Percentiles rank a stretch among this genome's conserved stretches.
Evolutionary conservation across 2,888 invertebrate species (phyloP).

Genomic region (Sarcophaga variegata): DNA sequence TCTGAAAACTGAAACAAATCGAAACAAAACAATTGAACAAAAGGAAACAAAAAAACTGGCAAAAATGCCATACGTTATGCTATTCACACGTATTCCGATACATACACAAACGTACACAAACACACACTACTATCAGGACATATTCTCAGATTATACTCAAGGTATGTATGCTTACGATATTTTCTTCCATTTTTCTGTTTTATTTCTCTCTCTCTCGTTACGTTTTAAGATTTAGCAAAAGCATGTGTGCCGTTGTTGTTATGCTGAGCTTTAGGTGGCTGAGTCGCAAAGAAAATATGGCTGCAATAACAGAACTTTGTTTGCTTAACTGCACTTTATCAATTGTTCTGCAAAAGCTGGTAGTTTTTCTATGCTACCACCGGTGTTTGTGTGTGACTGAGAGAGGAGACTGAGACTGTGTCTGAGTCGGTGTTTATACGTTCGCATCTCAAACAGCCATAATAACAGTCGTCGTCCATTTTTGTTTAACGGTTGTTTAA

Average conservation of each 20-base stretch:
- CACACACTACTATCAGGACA: neutral
- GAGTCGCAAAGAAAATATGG: conserved; percentile 67
- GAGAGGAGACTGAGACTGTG: neutral
- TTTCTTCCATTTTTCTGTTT: neutral
- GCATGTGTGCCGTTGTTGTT: conserved; percentile 20
- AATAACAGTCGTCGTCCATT: conserved; percentile 35
- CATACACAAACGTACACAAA: neutral
- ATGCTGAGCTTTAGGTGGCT: conserved; percentile 28
- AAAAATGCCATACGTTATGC: conserved; percentile 3
- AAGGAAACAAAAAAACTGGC: conserved; percentile 19
- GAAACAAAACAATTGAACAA: conserved; percentile 60
- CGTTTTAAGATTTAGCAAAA: neutral
- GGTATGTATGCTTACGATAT: neutral
- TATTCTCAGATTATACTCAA: neutral
- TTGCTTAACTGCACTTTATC: conserved; percentile 81
- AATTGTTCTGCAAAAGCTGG: conserved; percentile 74
- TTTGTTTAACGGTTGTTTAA: conserved; percentile 30
- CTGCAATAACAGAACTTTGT: conserved; percentile 76
- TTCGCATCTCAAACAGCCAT: conserved; percentile 35
- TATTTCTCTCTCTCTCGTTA: conserved; percentile 8
- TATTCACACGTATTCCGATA: neutral
- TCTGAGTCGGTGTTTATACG: neutral
- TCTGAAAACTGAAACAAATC: conserved; percentile 33
- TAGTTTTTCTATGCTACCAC: conserved; percentile 8
- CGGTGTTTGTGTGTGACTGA: neutral